Evolutionary conservation across 2,797 vertebrate species (phyloP).

Genomic region (Sebastes trivittatus): DNA sequence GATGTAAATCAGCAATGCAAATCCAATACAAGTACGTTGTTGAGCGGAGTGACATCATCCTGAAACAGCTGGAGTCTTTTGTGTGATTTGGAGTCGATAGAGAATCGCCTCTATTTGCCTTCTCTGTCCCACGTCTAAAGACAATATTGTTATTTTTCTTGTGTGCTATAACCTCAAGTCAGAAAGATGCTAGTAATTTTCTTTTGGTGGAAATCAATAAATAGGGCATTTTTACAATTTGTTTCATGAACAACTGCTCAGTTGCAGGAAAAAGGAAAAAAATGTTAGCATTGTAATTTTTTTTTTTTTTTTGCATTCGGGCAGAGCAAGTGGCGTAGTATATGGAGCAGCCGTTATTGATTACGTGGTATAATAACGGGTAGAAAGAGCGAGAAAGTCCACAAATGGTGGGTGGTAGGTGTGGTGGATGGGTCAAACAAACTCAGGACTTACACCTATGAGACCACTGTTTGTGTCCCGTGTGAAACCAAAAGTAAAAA

Average conservation of each 20-base stretch:
- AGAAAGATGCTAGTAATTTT: too few relatives aligned
- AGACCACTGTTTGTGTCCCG: too few relatives aligned
- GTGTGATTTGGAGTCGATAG: not conserved
- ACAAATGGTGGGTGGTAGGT: too few relatives aligned
- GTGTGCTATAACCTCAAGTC: not conserved
- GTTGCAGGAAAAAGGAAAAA: too few relatives aligned
- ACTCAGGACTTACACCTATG: too few relatives aligned
- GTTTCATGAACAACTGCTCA: not conserved
- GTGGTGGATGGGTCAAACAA: too few relatives aligned
- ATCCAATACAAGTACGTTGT: not conserved
- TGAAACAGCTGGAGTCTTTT: not conserved
- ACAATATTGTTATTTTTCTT: not conserved
- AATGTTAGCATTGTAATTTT: not conserved
- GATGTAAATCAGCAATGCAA: conserved; percentile 12
- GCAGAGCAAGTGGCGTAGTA: too few relatives aligned
- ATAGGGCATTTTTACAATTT: not conserved
- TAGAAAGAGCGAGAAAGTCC: too few relatives aligned
- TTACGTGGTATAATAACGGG: too few relatives aligned
- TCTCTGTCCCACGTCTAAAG: not conserved
- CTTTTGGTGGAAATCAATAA: not conserved
- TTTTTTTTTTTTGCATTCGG: not conserved
- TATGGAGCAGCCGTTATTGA: too few relatives aligned
- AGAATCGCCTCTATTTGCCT: not conserved
- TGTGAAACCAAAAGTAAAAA: too few relatives aligned
- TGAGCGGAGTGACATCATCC: conserved; percentile 12